Percentiles rank a stretch among this genome's conserved stretches.
phyloP scores from a whole-genome alignment of 2,113 vertebrate species.

The Hiodon alosoides region DNA sequence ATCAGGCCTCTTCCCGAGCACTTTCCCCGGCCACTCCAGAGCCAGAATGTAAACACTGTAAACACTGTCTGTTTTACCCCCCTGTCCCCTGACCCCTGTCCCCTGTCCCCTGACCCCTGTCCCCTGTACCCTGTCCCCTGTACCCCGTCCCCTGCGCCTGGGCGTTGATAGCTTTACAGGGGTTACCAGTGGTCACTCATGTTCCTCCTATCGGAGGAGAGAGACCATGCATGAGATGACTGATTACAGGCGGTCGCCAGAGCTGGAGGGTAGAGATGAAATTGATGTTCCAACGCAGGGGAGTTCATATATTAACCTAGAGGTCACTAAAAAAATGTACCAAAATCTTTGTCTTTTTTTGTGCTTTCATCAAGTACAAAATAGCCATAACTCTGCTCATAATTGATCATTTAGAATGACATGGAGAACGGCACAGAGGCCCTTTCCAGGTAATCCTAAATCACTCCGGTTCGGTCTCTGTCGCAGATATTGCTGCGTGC shows the following conservation, averaged over 20 bases:
- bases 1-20: conserved; percentile 16
- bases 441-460: not conserved
- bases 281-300: not conserved
- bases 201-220: not conserved
- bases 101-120: not conserved
- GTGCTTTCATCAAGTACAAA: not conserved
- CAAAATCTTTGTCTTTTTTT: not conserved
- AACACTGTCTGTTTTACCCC: conserved; percentile 6
- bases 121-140: too few relatives aligned
- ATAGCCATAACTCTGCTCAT: too few relatives aligned
- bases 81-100: not conserved
- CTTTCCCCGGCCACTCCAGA: conserved; percentile 16
- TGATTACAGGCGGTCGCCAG: not conserved
- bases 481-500: not conserved
- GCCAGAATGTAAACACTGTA: conserved; percentile 8
- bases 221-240: not conserved
- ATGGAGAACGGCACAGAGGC: too few relatives aligned
- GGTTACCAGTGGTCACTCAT: not conserved
- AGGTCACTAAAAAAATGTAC: not conserved
- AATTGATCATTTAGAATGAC: too few relatives aligned
- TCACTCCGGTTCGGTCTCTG: conserved; percentile 1
- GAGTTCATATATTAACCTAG: too few relatives aligned
- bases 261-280: not conserved
- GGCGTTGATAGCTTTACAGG: not conserved
- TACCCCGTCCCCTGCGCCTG: not conserved